Percentiles rank a stretch among this genome's conserved stretches.
Evolutionary conservation across 2,797 vertebrate species (phyloP).

Genomic region (Natrix natrix): DNA sequence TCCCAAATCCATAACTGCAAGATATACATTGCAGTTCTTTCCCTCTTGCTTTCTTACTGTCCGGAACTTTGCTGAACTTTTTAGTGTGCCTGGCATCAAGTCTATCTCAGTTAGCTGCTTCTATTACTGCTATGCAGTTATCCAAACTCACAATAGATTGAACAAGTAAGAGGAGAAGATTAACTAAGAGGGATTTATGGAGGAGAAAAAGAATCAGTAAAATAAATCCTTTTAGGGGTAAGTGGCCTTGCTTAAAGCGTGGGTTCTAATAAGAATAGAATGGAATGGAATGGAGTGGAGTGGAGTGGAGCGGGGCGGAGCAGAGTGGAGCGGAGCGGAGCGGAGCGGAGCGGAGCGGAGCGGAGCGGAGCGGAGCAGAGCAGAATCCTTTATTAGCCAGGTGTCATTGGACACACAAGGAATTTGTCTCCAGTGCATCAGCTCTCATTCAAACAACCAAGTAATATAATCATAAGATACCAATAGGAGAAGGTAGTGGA

Average conservation of each 20-base stretch:
- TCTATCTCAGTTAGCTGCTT: constrained; percentile 41
- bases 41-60: neutral
- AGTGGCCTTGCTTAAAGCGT: constrained; percentile 43
- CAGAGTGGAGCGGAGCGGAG: no score
- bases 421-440: neutral
- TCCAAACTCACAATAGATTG: constrained; percentile 37
- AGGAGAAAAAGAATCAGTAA: constrained; percentile 41
- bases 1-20: neutral
- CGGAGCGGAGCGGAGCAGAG: no score
- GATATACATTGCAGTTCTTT: neutral
- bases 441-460: neutral
- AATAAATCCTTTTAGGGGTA: constrained; percentile 43
- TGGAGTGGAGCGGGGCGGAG: no score
- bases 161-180: constrained; percentile 50
- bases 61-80: neutral
- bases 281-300: no score
- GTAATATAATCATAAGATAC: neutral
- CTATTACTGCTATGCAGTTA: constrained; percentile 48
- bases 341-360: no score
- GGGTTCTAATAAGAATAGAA: constrained; percentile 42
- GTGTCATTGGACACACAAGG: neutral
- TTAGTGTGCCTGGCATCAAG: neutral
- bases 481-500: neutral
- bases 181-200: constrained; percentile 65
- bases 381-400: neutral